Conservation (phyloP, 2,113 vertebrate genomes). For the Cichladusa arquata region DNA sequence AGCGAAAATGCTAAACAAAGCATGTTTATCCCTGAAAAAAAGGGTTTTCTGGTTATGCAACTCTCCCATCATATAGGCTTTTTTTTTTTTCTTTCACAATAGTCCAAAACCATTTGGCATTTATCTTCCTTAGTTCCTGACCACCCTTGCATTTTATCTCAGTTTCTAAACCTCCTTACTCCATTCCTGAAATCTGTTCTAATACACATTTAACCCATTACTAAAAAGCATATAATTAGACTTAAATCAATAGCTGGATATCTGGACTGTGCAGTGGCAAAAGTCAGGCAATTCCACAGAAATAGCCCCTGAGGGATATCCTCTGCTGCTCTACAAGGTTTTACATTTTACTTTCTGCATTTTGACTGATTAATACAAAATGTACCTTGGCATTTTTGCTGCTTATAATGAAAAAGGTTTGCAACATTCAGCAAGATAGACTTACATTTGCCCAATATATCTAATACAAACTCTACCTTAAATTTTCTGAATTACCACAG, state of each 20-base stretch:
- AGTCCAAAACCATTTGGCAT: not conserved
- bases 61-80: not conserved
- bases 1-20: not conserved
- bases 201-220: constrained; percentile 68
- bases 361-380: constrained; percentile 81
- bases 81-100: not conserved
- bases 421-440: constrained; percentile 55
- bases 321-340: constrained; percentile 57
- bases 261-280: constrained; percentile 68
- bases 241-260: constrained; percentile 75
- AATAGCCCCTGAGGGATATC: constrained; percentile 67
- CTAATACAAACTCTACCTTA: constrained; percentile 41
- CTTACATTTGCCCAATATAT: constrained; percentile 41
- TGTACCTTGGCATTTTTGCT: constrained; percentile 71
- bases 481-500: constrained; percentile 43
- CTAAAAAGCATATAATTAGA: constrained; percentile 76
- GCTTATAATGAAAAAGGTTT: constrained; percentile 71
- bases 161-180: constrained; percentile 2
- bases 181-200: constrained; percentile 43
- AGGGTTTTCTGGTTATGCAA: not conserved
- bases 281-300: constrained; percentile 70
- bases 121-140: not conserved
- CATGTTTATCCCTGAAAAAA: not conserved
- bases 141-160: not conserved
- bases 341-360: constrained; percentile 65